phyloP scores from a whole-genome alignment of 2,888 invertebrate genomes.

The Encarsia formosa region DNA sequence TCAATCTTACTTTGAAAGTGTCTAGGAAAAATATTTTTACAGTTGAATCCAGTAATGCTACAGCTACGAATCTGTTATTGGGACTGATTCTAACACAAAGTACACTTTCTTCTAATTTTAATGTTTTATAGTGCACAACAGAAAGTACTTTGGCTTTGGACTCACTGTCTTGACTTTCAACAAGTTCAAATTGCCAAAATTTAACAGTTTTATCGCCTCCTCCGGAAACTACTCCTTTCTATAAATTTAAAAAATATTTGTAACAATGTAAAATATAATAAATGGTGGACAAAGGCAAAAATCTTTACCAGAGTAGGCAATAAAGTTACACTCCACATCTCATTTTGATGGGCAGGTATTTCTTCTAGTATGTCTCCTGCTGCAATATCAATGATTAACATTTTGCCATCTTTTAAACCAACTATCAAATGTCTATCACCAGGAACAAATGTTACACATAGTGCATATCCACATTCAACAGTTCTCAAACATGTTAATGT shows the following conservation, averaged over 20 bases:
- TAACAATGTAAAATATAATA: constrained; percentile 6
- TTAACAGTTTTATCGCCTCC: constrained; percentile 87
- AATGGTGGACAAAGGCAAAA: no score
- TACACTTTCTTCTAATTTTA: constrained; percentile 85
- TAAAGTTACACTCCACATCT: constrained; percentile 74
- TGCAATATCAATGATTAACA: constrained; percentile 81
- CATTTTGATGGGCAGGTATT: constrained; percentile 76
- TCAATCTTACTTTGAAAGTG: constrained; percentile 73
- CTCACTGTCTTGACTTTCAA: constrained; percentile 62
- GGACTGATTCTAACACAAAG: constrained; percentile 79
- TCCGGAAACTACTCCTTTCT: constrained; percentile 79
- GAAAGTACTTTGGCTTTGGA: constrained; percentile 69
- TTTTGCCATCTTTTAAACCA: constrained; percentile 78
- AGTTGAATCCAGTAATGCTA: constrained; percentile 86
- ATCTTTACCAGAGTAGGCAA: constrained; percentile 53
- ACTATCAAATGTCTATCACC: constrained; percentile 86
- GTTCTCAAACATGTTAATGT: constrained; percentile 62
- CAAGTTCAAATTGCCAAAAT: constrained; percentile 89
- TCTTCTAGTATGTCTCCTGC: constrained; percentile 77
- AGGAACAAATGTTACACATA: constrained; percentile 76
- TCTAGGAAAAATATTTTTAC: constrained; percentile 94
- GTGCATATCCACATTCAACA: constrained; percentile 64
- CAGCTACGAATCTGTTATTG: constrained; percentile 83
- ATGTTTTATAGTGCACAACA: constrained; percentile 71
- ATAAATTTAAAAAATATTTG: constrained; percentile 42